Evolutionary conservation across 2,888 invertebrate species (phyloP), one percentile per base, ranked within the genome.

Genomic region (Drosophila buzzatii): DNA sequence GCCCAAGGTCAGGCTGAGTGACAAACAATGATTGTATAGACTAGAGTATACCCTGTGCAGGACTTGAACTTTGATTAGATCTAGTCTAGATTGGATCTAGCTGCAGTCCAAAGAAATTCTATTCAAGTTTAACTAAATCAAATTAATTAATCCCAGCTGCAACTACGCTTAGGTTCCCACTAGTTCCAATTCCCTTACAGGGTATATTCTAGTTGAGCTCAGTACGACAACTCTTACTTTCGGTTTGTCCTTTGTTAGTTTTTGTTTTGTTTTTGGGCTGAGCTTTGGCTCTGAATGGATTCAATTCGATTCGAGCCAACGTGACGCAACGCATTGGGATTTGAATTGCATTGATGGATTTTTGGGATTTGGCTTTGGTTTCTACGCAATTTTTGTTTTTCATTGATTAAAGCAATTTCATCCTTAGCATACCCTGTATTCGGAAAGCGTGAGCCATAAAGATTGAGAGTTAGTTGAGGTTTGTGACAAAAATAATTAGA

Each of bases 271-370:
- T 76, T 76, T 39, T n/a, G 39, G n/a, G 9, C 47, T 55, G 23
- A 58, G 55, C 55, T 66, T 75, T 63, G 59, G 59, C 35, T 63
- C 51, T 67, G 81, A 76, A 76, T 80, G 76, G 81, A 67, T 76
- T 74, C 79, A 44, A 39, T 64, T 59, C 62, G 73, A 67, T 74
- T 70, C 65, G 73, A 59, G 57, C 45, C 71, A 52, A 45, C 51
- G 60, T 62, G 62, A 74, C 27, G 58, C 53, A 56, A 27, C 51
- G 57, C 70, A 39, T 52, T 45, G 70, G 53, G 63, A 76, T 74
- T 65, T 64, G 64, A 49, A 64, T 64, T 74, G 65, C 75, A 79
- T 79, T 79, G 75, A 70, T 79, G 60, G 74, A 52, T 60, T 73
- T 73, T 74, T 42, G 33, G 47, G 37, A 33, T 58, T 62, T 74